Evolutionary conservation across 1,140 invertebrate species (phyloP).

Genomic region (Trachymyrmex septentrionalis): DNA sequence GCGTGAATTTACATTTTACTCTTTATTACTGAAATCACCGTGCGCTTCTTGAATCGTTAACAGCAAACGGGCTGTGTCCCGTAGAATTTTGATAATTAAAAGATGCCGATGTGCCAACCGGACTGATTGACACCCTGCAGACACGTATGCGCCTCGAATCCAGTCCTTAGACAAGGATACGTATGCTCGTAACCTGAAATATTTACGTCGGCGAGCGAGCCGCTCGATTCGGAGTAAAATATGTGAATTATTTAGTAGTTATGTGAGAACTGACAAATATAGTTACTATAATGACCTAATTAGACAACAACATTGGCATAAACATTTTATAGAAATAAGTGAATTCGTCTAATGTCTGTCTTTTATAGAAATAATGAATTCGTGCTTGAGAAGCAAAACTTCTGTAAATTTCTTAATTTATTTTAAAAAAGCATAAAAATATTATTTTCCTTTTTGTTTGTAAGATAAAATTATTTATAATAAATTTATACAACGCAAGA

Average conservation of each 20-base stretch:
- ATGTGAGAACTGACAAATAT: constrained; percentile 52
- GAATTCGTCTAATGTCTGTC: background rate
- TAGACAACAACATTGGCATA: constrained; percentile 51
- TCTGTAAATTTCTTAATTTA: background rate
- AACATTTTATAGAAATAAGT: background rate
- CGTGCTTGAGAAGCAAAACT: background rate
- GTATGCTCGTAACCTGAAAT: constrained; percentile 68
- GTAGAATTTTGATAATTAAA: constrained; percentile 74
- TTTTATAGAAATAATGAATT: too few species aligned
- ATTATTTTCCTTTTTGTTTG: background rate
- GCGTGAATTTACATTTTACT: constrained; percentile 62
- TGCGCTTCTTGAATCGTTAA: constrained; percentile 61
- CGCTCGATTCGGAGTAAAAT: constrained; percentile 40
- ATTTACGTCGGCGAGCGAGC: constrained; percentile 46
- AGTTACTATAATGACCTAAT: constrained; percentile 58
- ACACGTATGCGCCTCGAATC: constrained; percentile 23
- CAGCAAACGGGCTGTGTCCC: constrained; percentile 63
- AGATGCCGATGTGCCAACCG: constrained; percentile 48
- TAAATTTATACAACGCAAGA: background rate
- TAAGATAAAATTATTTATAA: background rate
- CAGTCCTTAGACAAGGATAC: constrained; percentile 25
- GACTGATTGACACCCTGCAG: constrained; percentile 74
- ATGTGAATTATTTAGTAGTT: constrained; percentile 63
- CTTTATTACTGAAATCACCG: constrained; percentile 60
- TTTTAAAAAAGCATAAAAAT: background rate